Evolutionary conservation across 2,113 vertebrate species (phyloP), one percentile per base, ranked within the genome.

Genomic region (Centropus bengalensis): DNA sequence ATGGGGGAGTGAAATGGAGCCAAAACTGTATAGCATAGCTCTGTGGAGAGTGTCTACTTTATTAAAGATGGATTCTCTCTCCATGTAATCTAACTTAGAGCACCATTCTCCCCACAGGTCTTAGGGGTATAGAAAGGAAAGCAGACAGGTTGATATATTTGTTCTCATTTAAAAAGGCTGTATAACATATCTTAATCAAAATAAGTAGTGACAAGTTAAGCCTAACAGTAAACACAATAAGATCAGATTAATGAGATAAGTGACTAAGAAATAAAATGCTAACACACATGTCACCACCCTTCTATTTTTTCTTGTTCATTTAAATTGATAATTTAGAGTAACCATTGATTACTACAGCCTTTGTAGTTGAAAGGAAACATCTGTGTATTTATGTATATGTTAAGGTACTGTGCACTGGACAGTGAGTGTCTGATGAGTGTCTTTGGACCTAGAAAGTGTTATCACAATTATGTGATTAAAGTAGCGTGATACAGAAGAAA

Each of bases 101-200:
- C 12, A 78, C 38, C 66, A 51, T 86, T 91, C 26, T 5, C 27
- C 23, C 52, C 33, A 77, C 55, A 83, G 20, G 45, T 32, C 68
- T 66, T 76, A 51, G 64, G 59, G 21, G 66, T 32, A 9, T 54
- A 79, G 77, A 81, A 88, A 51, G 45, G 62, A 30, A 68, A 64
- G 23, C 68, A 86, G 64, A 83, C 52, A 91, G 33, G 16, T 81
- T 60, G 69, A 95, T 95, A 89, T 86, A 92, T 95, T 91, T 93
- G 33, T 88, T 74, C 66, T 86, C 19, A 76, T 94, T 96, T 86
- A 68, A 71, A 92, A 90, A 76, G n/a, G 14, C 8, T 9, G 1
- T 63, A 47, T 91, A 84, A 71, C 21, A 36, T 24, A 66, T 44
- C 58, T 81, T 92, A 94, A 89, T 92, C 52, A 78, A 95, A 95